phyloP scores from a whole-genome alignment of 1,140 invertebrate species.

The Drosophila navojoa region DNA sequence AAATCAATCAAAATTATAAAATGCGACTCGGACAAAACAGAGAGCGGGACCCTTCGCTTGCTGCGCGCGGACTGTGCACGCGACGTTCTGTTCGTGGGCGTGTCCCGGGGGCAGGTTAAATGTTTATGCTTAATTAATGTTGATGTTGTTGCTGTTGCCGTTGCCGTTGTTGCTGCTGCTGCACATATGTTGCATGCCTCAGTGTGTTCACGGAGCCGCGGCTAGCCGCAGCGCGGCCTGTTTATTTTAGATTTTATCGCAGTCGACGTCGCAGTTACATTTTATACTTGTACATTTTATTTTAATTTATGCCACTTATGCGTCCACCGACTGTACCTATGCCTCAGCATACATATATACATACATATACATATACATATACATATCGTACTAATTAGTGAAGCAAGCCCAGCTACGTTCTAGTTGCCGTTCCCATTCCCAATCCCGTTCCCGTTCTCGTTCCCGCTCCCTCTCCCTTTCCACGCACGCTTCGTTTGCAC shows the following conservation, averaged over 20 bases:
- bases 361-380: conserved; percentile 54
- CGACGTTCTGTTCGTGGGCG: conserved; percentile 52
- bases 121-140: conserved; percentile 81
- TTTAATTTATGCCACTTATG: conserved; percentile 80
- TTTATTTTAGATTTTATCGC: conserved; percentile 81
- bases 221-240: conserved; percentile 52
- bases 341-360: conserved; percentile 53
- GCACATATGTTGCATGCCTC: conserved; percentile 66
- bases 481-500: conserved; percentile 74
- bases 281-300: conserved; percentile 77
- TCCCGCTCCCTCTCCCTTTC: background rate
- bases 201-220: conserved; percentile 19
- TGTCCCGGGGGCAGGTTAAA: conserved; percentile 71
- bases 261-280: conserved; percentile 67
- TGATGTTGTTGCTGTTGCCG: conserved; percentile 49
- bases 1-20: conserved; percentile 75
- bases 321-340: conserved; percentile 35
- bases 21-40: conserved; percentile 36
- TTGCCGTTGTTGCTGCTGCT: conserved; percentile 19
- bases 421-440: conserved; percentile 4
- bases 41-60: conserved; percentile 22
- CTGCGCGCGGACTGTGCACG: conserved; percentile 38
- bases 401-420: conserved; percentile 44
- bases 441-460: background rate
- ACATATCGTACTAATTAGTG: conserved; percentile 79